Base-by-base conservation (phyloP, 2,888 invertebrate genomes). In the Augochlorella aurata region DNA sequence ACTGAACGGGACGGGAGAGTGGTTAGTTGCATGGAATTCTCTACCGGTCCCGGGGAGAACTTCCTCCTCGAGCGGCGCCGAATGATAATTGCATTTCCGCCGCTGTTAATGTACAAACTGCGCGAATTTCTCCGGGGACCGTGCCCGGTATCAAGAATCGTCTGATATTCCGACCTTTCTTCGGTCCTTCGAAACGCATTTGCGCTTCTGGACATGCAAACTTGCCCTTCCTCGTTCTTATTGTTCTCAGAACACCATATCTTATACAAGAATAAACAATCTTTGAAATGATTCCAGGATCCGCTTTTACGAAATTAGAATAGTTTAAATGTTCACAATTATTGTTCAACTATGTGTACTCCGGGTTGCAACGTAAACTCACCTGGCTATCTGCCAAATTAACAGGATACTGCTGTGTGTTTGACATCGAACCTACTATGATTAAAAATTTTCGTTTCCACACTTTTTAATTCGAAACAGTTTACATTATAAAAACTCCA, bases 51-150 rank as follows among this genome's bases (percentile, higher is more conserved):
- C 58, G 63, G 24, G 70, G 78, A 77, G 85, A 83, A 85, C 47
- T 74, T 82, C 79, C 68, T 38, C 70, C 24, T 8, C 44, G 16
- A 38, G 70, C 44, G 74, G 71, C 72, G 74, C 68, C 77, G 80
- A 79, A 87, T 83, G 83, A 83, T 87, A 87, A 87, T 87, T 85
- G 85, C 83, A 67, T 74, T 84, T 75, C 69, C 16, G 54, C 58
- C 72, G 67, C 66, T 77, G 76, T 74, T 75, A 77, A 80, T 76
- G 78, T 69, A 76, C 81, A 70, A 76, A 83, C 66, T 77, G 74
- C 79, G 74, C 77, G 74, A 82, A 82, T 85, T 83, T 82, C 82
- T 79, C 72, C n/a, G 14, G 77, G 67, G 81, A 82, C 68, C 63
- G 47, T 68, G 77, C 47, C 65, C 16, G 66, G 21, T 21, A 66